Percentiles rank a stretch among this genome's conserved stretches.
Conservation (phyloP, 2,113 vertebrate genomes). For the Dolichallabes microphthalmus region DNA sequence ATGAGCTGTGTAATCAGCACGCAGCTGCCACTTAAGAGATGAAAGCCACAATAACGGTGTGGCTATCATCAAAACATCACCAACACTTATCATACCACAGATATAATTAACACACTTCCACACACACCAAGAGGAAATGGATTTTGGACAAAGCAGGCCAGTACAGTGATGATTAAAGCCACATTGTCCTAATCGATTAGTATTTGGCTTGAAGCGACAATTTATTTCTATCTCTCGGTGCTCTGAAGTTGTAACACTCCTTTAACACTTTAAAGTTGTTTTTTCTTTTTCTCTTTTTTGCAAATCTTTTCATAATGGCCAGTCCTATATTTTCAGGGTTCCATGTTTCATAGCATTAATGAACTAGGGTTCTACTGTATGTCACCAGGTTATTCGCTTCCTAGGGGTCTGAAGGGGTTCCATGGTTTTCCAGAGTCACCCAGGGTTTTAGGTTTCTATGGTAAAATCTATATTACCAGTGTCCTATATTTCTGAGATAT, state of each 20-base stretch:
- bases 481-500: too few relatives aligned
- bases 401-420: not conserved
- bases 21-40: conserved; percentile 39
- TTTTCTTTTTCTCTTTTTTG: not conserved
- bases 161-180: conserved; percentile 58
- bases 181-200: conserved; percentile 51
- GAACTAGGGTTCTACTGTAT: not conserved
- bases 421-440: not conserved
- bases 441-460: not conserved
- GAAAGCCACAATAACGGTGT: conserved; percentile 40
- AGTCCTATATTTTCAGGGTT: not conserved
- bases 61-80: conserved; percentile 36
- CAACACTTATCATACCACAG: conserved; percentile 11
- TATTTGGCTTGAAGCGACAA: conserved; percentile 32
- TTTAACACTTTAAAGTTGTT: conserved; percentile 19
- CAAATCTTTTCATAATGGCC: not conserved
- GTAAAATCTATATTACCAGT: too few relatives aligned
- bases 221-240: conserved; percentile 29
- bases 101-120: conserved; percentile 55
- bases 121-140: conserved; percentile 62
- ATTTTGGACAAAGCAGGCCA: conserved; percentile 67
- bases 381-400: not conserved
- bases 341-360: not conserved
- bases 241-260: conserved; percentile 37
- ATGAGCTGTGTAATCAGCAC: conserved; percentile 55